Percentiles rank a stretch among this genome's conserved stretches.
These are phyloP conservation scores for Potamilus streckersoni DNA, from an alignment of 1,140 invertebrate genomes.

Conservation along the genomic window DNA sequence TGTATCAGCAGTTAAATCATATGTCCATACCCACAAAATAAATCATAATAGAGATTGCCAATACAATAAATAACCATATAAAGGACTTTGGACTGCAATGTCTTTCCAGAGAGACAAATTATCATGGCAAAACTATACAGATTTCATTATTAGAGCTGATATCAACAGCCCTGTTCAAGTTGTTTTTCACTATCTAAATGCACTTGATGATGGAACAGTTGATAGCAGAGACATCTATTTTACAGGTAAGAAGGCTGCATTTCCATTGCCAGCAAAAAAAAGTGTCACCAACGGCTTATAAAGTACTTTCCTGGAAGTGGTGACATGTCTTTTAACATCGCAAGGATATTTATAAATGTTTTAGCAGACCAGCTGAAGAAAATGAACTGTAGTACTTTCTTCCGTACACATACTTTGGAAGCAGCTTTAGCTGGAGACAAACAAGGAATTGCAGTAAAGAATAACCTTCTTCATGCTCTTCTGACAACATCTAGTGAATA, in stretches of 20 bases:
- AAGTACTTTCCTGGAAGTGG: conserved; percentile 20
- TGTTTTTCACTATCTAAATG: no score
- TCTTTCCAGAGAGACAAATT: conserved; percentile 30
- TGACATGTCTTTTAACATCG: conserved; percentile 32
- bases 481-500: conserved; percentile 27
- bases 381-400: conserved; percentile 30
- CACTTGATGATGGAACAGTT: no score
- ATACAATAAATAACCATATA: conserved; percentile 32
- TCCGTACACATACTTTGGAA: conserved; percentile 14
- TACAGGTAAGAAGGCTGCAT: no score
- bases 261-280: no score
- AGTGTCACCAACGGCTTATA: conserved; percentile 24
- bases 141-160: conserved; percentile 29
- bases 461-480: conserved; percentile 18
- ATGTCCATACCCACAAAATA: conserved; percentile 4
- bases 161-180: conserved; percentile 44
- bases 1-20: conserved; percentile 20
- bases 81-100: conserved; percentile 30
- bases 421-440: conserved; percentile 23
- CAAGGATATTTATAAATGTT: conserved; percentile 25
- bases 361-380: conserved; percentile 36
- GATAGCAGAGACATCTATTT: no score
- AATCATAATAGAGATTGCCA: conserved; percentile 44
- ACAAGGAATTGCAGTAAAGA: neutral
- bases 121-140: conserved; percentile 28